Conservation (phyloP, 2,113 vertebrate species). For the Pleuronectes platessa region DNA sequence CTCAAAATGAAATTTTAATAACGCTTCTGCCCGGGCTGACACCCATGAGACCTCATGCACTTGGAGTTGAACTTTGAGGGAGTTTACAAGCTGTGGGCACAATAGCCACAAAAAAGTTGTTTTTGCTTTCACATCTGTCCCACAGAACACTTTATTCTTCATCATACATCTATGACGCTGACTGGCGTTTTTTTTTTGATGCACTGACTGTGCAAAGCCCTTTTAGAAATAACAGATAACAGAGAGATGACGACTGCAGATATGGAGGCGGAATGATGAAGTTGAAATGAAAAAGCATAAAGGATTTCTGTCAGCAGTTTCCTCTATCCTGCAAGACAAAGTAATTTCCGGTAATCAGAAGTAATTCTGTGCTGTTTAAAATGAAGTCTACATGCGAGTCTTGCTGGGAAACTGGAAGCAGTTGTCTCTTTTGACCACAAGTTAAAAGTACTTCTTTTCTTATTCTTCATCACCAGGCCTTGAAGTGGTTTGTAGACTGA, state of each 20-base stretch:
- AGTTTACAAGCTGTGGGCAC: conserved; percentile 2
- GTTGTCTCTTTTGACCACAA: conserved; percentile 45
- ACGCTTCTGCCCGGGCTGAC: conserved; percentile 18
- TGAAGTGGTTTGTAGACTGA: conserved; percentile 37
- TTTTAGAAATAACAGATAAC: conserved; percentile 24
- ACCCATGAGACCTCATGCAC: conserved; percentile 5
- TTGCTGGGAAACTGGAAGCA: conserved; percentile 41
- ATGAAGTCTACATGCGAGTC: conserved; percentile 25
- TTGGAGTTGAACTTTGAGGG: conserved; percentile 30
- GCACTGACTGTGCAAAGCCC: conserved; percentile 30
- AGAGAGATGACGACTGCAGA: conserved; percentile 9
- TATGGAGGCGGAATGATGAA: conserved; percentile 17
- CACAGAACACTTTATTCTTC: conserved; percentile 29
- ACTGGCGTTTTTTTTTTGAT: conserved; percentile 29
- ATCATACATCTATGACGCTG: conserved; percentile 21
- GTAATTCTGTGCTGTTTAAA: conserved; percentile 33
- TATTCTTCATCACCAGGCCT: conserved; percentile 26
- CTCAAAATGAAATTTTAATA: conserved; percentile 58
- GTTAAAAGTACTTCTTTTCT: conserved; percentile 35
- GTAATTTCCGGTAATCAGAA: conserved; percentile 49
- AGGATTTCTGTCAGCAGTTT: conserved; percentile 39
- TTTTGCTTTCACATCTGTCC: too few species aligned
- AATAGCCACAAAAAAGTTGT: too few species aligned
- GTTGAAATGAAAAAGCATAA: conserved; percentile 26
- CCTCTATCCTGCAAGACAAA: conserved; percentile 27